Base-by-base conservation (phyloP, 2,113 vertebrate genomes). In the Chrysemys picta region DNA sequence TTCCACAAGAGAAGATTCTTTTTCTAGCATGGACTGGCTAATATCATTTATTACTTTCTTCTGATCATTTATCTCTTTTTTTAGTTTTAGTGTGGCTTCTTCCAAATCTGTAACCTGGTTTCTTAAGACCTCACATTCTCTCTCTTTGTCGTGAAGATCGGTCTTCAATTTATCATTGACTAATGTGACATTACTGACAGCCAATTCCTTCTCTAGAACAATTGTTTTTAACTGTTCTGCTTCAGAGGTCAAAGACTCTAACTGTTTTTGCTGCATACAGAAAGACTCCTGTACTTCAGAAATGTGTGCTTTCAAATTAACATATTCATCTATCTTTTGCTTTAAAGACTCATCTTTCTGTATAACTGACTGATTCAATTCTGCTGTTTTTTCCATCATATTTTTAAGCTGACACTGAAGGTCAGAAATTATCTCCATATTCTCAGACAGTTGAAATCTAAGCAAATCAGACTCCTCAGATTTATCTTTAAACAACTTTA, bases 281-380 rank as follows among this genome's bases (percentile, higher is more conserved):
- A 96, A 95, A 27, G 96, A 92, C 2, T 91, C 98, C 93, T 98
- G 96, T 1, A 98, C 82, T 62, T 98, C 97, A 56, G 98, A 98
- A 86, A 98, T 88, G 4, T 92, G 95, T 14, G 96, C 88, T 88
- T 97, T 97, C 69, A 99, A 95, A 91, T 49, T 52, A 10, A 93
- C 42, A 16, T 57, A 98, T 81, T 98, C 97, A 9, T 98, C 96
- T 38, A 93, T 45, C 89, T 98, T 98, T 82, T 97, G 97, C 87
- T 98, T 98, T 87, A 99, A 94, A 91, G 91, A 95, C 76, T 89
- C 72, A 35, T 98, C 98, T 92, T 98, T 98, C 88, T 98, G 94
- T 56, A 87, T 11, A 16, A 99, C 35, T 78, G 86, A 90, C 12
- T 80, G 10, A 84, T 84, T 97, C 57, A 99, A 96, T 75, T 96